These are phyloP conservation scores for Syngnathoides biaculeatus DNA, from an alignment of 2,113 vertebrate species.

Conservation along the genomic window DNA sequence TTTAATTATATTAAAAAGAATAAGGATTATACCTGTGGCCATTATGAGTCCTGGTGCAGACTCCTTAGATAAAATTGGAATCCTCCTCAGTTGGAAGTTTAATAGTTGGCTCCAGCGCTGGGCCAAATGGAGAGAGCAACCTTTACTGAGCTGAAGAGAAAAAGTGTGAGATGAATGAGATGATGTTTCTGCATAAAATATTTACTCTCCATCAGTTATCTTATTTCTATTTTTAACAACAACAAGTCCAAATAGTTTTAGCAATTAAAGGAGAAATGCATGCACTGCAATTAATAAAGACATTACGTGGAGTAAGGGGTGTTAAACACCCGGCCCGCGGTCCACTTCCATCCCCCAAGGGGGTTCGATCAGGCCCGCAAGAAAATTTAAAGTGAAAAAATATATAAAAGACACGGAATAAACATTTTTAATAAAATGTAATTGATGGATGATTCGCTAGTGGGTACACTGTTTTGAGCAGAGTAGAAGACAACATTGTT, in stretches of 20 bases:
- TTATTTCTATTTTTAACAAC: neutral
- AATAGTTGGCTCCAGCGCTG: constrained; percentile 93
- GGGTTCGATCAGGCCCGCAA: too few relatives aligned
- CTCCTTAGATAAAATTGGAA: constrained; percentile 95
- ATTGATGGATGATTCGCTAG: too few relatives aligned
- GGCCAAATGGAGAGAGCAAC: constrained; percentile 94
- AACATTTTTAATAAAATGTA: too few relatives aligned
- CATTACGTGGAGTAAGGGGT: too few relatives aligned
- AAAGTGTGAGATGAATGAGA: constrained; percentile 1
- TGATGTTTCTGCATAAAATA: neutral
- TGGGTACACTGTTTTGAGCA: too few relatives aligned
- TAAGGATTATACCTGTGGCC: constrained; percentile 83
- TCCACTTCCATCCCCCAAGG: too few relatives aligned
- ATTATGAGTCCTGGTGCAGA: constrained; percentile 92
- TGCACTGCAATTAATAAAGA: neutral
- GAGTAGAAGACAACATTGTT: too few relatives aligned
- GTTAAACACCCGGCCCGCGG: too few relatives aligned
- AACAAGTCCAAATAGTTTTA: neutral
- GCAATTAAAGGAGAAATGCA: neutral
- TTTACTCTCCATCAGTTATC: neutral
- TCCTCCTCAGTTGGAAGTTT: constrained; percentile 89
- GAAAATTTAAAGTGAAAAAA: too few relatives aligned
- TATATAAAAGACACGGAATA: too few relatives aligned
- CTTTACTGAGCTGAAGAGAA: constrained; percentile 77
- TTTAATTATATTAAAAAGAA: neutral